Percentiles rank a stretch among this genome's conserved stretches.
Conservation (phyloP, 2,888 invertebrate species). For the Choristoneura rosaceana region DNA sequence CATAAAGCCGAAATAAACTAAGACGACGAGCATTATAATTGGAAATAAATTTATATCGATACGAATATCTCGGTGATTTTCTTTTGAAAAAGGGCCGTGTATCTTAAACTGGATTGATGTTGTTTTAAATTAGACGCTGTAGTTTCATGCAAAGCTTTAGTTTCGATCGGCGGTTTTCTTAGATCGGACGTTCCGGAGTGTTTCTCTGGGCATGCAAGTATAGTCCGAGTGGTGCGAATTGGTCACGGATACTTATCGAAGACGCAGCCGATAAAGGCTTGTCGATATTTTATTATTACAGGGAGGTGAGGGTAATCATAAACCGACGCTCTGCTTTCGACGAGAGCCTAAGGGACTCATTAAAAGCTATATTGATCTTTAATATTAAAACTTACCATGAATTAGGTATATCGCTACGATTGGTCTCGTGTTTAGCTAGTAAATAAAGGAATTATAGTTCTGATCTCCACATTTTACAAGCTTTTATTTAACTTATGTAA, state of each 20-base stretch:
- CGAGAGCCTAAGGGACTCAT: slow-evolving; percentile 64
- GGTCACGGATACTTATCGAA: slow-evolving; percentile 84
- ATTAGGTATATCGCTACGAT: slow-evolving; percentile 1
- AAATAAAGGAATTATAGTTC: not conserved
- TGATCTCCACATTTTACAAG: not conserved
- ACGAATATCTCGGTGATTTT: slow-evolving; percentile 72
- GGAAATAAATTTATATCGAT: slow-evolving; percentile 79
- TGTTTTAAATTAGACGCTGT: slow-evolving; percentile 43
- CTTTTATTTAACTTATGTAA: too few relatives aligned
- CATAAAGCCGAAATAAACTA: slow-evolving; percentile 60
- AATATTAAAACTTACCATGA: slow-evolving; percentile 27
- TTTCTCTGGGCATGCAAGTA: slow-evolving; percentile 54
- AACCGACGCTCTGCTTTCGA: slow-evolving; percentile 69
- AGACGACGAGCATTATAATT: slow-evolving; percentile 71
- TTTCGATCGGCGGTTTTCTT: slow-evolving; percentile 43
- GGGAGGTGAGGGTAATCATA: slow-evolving; percentile 71
- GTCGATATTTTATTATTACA: slow-evolving; percentile 80
- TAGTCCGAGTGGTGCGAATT: slow-evolving; percentile 78
- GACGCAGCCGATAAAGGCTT: slow-evolving; percentile 79
- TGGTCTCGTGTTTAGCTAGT: not conserved
- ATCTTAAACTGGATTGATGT: slow-evolving; percentile 23
- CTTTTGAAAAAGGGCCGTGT: slow-evolving; percentile 47
- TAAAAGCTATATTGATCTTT: slow-evolving; percentile 59
- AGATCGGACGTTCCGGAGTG: slow-evolving; percentile 49
- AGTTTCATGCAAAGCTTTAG: slow-evolving; percentile 41